Conservation (phyloP, 2,888 invertebrate species). For the Notocelia uddmanniana region DNA sequence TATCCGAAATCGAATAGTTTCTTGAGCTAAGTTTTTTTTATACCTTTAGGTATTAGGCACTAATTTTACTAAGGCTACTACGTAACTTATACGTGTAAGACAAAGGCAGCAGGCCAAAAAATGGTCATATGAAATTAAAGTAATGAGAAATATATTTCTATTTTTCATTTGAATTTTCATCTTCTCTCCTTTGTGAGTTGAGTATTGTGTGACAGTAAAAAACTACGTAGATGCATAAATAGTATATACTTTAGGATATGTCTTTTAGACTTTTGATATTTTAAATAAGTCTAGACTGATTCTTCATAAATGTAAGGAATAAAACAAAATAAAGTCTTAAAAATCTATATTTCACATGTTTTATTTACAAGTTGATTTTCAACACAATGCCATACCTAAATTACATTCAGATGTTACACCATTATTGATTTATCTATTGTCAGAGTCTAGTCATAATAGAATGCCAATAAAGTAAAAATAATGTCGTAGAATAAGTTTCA, state of each 20-base stretch:
- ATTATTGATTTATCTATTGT: background rate
- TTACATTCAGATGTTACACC: background rate
- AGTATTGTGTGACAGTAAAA: no score
- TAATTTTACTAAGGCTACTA: no score
- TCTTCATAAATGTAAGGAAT: constrained; percentile 11
- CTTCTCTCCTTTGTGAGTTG: no score
- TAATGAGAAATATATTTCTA: no score
- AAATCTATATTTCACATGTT: constrained; percentile 41
- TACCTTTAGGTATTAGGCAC: no score
- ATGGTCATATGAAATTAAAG: no score
- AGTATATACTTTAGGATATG: background rate
- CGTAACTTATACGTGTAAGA: no score
- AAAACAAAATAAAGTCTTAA: constrained; percentile 37
- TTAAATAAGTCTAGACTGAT: constrained; percentile 3
- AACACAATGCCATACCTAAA: constrained; percentile 19
- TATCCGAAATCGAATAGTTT: no score
- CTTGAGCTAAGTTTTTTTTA: no score
- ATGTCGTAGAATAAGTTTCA: background rate
- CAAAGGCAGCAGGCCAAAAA: no score
- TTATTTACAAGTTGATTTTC: constrained; percentile 45
- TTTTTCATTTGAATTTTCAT: no score
- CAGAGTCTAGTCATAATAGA: background rate
- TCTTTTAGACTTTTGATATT: background rate
- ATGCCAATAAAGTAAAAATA: background rate
- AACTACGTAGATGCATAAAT: no score